Percentiles rank a stretch among this genome's conserved stretches.
phyloP scores from a whole-genome alignment of 2,888 invertebrate species.

The Ceramica pisi region DNA sequence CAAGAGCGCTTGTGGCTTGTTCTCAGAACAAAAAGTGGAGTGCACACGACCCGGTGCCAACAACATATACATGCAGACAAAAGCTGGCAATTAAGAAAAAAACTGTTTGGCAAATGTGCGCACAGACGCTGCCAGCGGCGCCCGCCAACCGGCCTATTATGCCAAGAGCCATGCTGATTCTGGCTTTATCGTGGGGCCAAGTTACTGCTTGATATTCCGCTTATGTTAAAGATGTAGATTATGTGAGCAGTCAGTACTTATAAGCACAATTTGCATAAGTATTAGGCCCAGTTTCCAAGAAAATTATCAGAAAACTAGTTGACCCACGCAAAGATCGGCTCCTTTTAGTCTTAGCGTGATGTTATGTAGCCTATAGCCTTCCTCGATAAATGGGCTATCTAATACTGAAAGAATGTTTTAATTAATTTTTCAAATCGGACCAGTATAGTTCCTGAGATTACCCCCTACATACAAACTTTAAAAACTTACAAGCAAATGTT shows the following conservation, averaged over 20 bases:
- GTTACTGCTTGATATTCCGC: slow-evolving; percentile 52
- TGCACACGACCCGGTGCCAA: slow-evolving; percentile 57
- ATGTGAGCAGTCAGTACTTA: neutral
- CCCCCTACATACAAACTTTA: too few relatives aligned
- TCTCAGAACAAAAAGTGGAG: slow-evolving; percentile 40
- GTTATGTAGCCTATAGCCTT: too few relatives aligned
- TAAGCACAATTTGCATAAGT: neutral
- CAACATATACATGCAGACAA: slow-evolving; percentile 63
- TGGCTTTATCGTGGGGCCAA: slow-evolving; percentile 34
- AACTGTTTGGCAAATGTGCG: slow-evolving; percentile 66
- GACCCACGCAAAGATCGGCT: too few relatives aligned
- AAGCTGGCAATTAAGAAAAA: slow-evolving; percentile 69
- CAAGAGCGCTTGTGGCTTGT: slow-evolving; percentile 20
- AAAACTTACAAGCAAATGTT: too few relatives aligned
- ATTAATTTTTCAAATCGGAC: too few relatives aligned
- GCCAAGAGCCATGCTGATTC: slow-evolving; percentile 45
- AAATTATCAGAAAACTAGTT: too few relatives aligned
- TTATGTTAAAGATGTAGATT: slow-evolving; percentile 25
- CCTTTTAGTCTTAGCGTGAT: too few relatives aligned
- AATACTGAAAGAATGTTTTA: too few relatives aligned
- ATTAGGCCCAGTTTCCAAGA: too few relatives aligned
- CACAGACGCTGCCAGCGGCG: slow-evolving; percentile 59
- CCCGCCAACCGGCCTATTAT: slow-evolving; percentile 58
- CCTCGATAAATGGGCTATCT: too few relatives aligned
- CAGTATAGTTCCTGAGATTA: too few relatives aligned